These are phyloP conservation scores for Campopleginae sp. DNA, from an alignment of 2,888 invertebrate species.

Conservation along the genomic window DNA sequence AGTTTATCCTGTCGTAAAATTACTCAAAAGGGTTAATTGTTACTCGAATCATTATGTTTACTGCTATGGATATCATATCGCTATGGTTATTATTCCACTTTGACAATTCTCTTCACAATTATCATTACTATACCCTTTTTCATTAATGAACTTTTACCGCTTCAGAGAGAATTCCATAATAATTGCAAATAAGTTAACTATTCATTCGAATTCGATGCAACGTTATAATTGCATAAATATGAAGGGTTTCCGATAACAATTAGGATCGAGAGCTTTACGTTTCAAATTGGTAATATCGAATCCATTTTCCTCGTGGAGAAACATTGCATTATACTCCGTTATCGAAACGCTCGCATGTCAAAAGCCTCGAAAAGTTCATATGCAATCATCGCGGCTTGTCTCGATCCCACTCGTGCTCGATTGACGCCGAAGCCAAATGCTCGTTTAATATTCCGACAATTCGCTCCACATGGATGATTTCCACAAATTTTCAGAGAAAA, in stretches of 20 bases:
- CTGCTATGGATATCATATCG: slow-evolving; percentile 4
- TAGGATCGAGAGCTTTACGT: slow-evolving; percentile 18
- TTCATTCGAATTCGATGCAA: background rate
- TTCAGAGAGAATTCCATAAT: background rate
- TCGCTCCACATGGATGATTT: background rate
- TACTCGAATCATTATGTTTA: slow-evolving; percentile 4
- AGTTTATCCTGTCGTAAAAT: slow-evolving; percentile 43
- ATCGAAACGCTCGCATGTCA: slow-evolving; percentile 33
- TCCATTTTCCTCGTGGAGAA: slow-evolving; percentile 11
- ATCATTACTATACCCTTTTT: background rate
- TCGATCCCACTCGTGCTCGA: slow-evolving; percentile 10
- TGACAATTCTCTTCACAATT: background rate
- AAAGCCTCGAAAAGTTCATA: slow-evolving; percentile 22
- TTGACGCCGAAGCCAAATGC: slow-evolving; percentile 38
- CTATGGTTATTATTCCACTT: slow-evolving; percentile 11
- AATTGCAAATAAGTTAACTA: background rate
- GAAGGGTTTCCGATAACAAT: background rate
- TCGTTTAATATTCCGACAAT: slow-evolving; percentile 35
- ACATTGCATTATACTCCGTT: slow-evolving; percentile 34
- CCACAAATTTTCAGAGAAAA: background rate
- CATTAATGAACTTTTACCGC: background rate
- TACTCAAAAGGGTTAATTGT: slow-evolving; percentile 1
- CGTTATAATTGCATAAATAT: background rate
- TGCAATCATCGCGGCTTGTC: slow-evolving; percentile 12
- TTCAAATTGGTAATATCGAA: background rate